Base-by-base conservation (phyloP, 2,888 invertebrate species). In the Drosophila koepferae region DNA sequence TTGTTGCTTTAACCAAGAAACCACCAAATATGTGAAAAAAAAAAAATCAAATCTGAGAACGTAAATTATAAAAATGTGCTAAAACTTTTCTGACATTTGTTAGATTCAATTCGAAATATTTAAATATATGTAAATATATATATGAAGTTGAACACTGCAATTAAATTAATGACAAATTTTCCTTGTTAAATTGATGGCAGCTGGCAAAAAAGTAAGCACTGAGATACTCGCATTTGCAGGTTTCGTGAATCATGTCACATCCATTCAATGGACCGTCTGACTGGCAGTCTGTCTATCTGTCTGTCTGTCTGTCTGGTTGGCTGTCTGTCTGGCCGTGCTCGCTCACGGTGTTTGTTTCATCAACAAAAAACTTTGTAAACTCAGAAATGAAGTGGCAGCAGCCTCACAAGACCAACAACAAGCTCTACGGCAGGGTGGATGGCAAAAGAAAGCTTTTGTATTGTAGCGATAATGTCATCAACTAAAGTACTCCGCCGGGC, bases 401-500 rank as follows among this genome's bases (percentile, higher is more conserved):
- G 20, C 64, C 40, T 51, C 51, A 16, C 55, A 38, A 62, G 60
- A 28, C 49, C 36, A 58, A 16, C 60, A 31, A 58, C 36, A 44
- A 44, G 44, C 16, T 43, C 18, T 34, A 18, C 40, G 38, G 0
- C 49, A 9, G 34, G 34, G 51, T 34, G 34, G 34, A 67, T 63
- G 66, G 44, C 44, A 56, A 31, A 74, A 74, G 72, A 76, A 78
- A 71, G 65, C 76, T 88, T 85, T 86, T 88, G 86, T 85, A 77
- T 74, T 75, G 74, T 73, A 83, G 80, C 81, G 84, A 82, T 84
- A 86, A 89, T 86, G 84, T 86, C 89, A 86, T 86, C 82, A 86
- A 74, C 76, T 81, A 80, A 86, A 89, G 81, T 84, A 89, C 87
- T 86, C 87, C 89, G 73, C 75, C 72, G 84, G 88, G 88, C 75